A percentile compares a stretch with the other conserved stretches of the same genome.
These are phyloP conservation scores for Leptosomus discolor DNA, from an alignment of 2,113 vertebrate species.

Conservation along the genomic window DNA sequence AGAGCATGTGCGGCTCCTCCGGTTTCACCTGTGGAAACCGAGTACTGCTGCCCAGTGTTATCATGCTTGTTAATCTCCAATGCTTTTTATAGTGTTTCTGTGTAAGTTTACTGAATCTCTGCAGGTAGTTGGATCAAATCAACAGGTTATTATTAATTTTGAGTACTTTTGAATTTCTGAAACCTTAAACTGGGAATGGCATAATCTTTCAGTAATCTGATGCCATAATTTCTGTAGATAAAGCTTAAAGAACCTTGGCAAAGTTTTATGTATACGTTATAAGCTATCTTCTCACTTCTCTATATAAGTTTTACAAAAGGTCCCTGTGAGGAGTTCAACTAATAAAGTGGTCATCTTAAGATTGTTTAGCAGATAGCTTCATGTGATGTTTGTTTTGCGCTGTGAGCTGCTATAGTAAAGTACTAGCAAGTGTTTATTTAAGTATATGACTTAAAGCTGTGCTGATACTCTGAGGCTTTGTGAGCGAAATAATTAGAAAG, in stretches of 20 bases:
- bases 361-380: neutral
- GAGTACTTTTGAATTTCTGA: neutral
- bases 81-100: neutral
- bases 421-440: neutral
- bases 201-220: neutral
- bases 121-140: neutral
- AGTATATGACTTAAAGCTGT: neutral
- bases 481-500: neutral
- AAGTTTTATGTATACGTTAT: neutral
- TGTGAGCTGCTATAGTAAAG: neutral
- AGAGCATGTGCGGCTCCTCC: neutral
- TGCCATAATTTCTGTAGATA: neutral
- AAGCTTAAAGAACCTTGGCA: neutral
- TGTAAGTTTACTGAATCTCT: constrained; percentile 14
- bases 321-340: neutral
- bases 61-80: constrained; percentile 34
- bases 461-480: neutral
- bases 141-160: neutral
- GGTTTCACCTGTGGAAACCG: neutral
- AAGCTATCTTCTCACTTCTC: neutral
- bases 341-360: neutral
- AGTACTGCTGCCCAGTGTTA: neutral
- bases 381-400: neutral
- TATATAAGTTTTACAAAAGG: neutral
- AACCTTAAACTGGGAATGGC: neutral